Evolutionary conservation across 2,113 vertebrate genomes (phyloP), one percentile per base, ranked within the genome.

Genomic region (Entomyzon cyanotis): DNA sequence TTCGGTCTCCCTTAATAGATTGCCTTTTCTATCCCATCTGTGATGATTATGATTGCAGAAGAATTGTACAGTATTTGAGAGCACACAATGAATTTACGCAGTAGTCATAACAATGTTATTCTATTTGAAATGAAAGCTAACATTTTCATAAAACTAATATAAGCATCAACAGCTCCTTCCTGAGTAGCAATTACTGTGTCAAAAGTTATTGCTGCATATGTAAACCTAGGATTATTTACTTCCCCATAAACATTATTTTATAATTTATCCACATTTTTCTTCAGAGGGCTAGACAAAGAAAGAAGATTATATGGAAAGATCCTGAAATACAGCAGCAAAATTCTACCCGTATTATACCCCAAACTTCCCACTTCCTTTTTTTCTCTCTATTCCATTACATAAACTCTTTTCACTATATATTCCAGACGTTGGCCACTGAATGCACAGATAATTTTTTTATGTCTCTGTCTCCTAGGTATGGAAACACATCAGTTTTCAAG

Each of bases 161-260:
- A 89, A 75, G 44, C 81, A 91, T 75, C 60, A 76, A 87, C 62
- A 91, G 81, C 74, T 91, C 78, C 74, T 94, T 94, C 65, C 65
- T 52, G 44, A 93, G 70, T 37, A 82, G 69, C 87, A 94, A 91
- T 96, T 96, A 87, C 65, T 56, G 28, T 55, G 70, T 93, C 87
- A 93, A 33, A 94, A 89, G 69, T 87, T 94, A 91, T 41, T 87
- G 82, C 65, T 47, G 28, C 27, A 27, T 39, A 79, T 31, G 44
- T 60, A 89, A 89, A 96, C 85, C 35, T n/a, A 60, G 35, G 39
- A 89, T 93, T 96, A 94, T 93, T 95, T 96, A 95, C 50, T 81
- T 94, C 31, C 39, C 39, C 16, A 52, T 87, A 94, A 67, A 78
- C 21, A 44, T 80, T 59, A 80, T 77, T 74, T 89, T 75, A 73